Base-by-base conservation (phyloP, 2,797 vertebrate species). In the Taeniopygia guttata region DNA sequence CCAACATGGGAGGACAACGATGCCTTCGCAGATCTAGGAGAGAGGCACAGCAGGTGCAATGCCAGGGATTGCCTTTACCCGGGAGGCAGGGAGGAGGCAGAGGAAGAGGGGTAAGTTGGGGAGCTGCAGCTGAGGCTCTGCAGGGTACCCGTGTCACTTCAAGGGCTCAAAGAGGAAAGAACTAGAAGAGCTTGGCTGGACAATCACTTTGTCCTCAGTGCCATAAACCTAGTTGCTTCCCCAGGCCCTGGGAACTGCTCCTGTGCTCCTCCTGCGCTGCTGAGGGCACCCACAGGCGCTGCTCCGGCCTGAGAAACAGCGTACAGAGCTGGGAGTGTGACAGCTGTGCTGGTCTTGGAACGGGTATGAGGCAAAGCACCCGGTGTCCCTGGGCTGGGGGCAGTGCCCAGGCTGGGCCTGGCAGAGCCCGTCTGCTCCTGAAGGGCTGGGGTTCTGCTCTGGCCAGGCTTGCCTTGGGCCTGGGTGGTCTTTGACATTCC, bases 121-220 rank as follows among this genome's bases (percentile, higher is more conserved):
- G 30, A 51, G 11, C 34, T 68, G 20, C 34, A 30, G 19, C 5
- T 2, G 8, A 20, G 26, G 26, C 46, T 51, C 26, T 38, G 19
- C 20, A 12, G 34, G 34, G 19, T 29, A 16, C 26, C 26, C 2
- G 10, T 60, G 18, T 40, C 13, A 14, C 2, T 4, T 8, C 42
- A 49, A 49, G 26, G 14, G 34, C 11, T 68, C 4, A 2, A 22
- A 16, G 7, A 3, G 5, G 13, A 9, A 49, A 20, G 26, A 38
- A 11, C 10, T 19, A 22, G 19, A 21, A 16, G 26, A 36, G n/a
- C 13, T 29, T 11, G 10, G 25, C 26, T 0, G 1, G 26, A 21
- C 10, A 49, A 9, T 22, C 10, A 22, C 26, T 22, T 36, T 21
- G 26, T 38, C 25, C 12, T 59, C 34, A 27, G 34, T 5, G 16